Base-by-base conservation (phyloP, 2,113 vertebrate genomes). In the Oryzias javanicus region DNA sequence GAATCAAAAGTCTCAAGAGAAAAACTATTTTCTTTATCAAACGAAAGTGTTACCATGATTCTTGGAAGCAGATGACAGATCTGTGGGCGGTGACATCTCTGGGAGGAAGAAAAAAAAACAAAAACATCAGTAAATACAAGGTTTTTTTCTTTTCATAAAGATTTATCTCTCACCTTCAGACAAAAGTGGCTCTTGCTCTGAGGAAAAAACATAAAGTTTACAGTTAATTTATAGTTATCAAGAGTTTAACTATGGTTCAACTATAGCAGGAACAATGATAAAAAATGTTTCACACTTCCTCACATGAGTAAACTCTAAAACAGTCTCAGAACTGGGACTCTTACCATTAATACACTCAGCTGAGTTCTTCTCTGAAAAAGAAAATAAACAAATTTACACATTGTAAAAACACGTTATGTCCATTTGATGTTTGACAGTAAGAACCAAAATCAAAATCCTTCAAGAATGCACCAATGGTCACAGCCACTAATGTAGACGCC, bases 11-110 rank as follows among this genome's bases (percentile, higher is more conserved):
- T 53, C 2, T 18, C 4, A 10, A 27, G 0, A 27, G 13, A 51
- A 19, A n/a, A 44, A 25, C n/a, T 14, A 40, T 40, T 46, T 19
- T 3, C 2, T 14, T 18, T 0, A 12, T n/a, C 27, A 29, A 49
- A 29, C 18, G 0, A 29, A 22, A 48, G 16, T 14, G 24, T 81
- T 76, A 83, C 79, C 76, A 4, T 64, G 29, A 45, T 4, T 0
- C 2, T 20, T 0, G 0, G 0, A 6, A 1, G 13, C 45, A 14
- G 6, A 13, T 27, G 27, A 35, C 2, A 56, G 4, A 20, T 1
- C 0, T 55, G 19, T 8, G 48, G 27, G 1, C 5, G 2, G 14
- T 12, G 0, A 1, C 19, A 0, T 3, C 13, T 0, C 67, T 79
- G 64, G 18, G 0, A 10, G 18, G 42, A 57, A 57, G 17, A 14